phyloP scores from a whole-genome alignment of 2,113 vertebrate species.

The Petaurus breviceps region DNA sequence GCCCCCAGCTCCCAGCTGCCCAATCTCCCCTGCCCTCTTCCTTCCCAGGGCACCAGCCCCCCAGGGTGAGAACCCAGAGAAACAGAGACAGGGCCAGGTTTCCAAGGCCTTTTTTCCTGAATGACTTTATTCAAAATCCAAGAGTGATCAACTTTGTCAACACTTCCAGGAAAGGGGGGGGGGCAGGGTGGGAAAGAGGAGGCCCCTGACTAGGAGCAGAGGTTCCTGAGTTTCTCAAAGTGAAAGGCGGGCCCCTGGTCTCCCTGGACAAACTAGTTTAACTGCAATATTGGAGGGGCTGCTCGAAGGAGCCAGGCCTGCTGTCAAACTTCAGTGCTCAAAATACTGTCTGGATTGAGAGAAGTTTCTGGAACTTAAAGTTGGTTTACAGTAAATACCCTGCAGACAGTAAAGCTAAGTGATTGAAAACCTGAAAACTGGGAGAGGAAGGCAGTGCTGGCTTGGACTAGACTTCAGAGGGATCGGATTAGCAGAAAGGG shows the following conservation, averaged over 20 bases:
- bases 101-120: slow-evolving; percentile 14
- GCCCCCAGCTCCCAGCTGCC: slow-evolving; percentile 16
- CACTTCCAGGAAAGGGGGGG: neutral
- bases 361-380: slow-evolving; percentile 62
- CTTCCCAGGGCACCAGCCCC: neutral
- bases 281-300: slow-evolving; percentile 42
- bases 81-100: neutral
- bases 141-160: neutral
- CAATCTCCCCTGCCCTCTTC: neutral
- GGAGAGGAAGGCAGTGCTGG: neutral
- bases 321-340: slow-evolving; percentile 41
- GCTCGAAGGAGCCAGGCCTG: slow-evolving; percentile 52
- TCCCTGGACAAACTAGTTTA: slow-evolving; percentile 61
- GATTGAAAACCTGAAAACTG: neutral
- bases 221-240: neutral
- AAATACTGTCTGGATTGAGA: slow-evolving; percentile 26
- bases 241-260: slow-evolving; percentile 12
- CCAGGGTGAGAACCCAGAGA: neutral
- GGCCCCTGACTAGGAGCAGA: neutral
- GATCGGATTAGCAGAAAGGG: neutral
- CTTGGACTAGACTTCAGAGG: neutral
- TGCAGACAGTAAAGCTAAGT: neutral
- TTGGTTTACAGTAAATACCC: slow-evolving; percentile 71
- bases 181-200: neutral
- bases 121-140: neutral